Conservation (phyloP, 2,888 invertebrate species). For the Euzetes globulus region DNA sequence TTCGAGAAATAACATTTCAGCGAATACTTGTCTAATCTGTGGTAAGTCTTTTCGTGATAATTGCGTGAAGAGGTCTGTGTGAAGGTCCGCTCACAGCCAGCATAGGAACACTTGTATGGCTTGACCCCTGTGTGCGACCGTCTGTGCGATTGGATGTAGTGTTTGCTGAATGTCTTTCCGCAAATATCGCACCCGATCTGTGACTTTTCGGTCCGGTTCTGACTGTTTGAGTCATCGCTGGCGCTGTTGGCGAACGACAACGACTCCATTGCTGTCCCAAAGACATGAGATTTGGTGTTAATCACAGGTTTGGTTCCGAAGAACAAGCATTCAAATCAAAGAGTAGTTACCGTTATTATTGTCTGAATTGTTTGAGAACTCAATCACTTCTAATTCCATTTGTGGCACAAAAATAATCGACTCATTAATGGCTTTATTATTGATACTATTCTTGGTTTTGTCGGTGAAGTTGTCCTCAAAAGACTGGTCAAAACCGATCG, state of each 20-base stretch:
- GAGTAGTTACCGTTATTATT: not conserved
- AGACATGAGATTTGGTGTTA: not conserved
- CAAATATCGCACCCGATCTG: conserved; percentile 22
- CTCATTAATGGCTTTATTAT: not conserved
- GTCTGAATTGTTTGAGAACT: not conserved
- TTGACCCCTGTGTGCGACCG: conserved; percentile 23
- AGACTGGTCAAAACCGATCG: not conserved
- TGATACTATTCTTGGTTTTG: not conserved
- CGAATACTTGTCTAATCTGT: not conserved
- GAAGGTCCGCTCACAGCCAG: conserved; percentile 29
- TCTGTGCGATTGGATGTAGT: conserved; percentile 28
- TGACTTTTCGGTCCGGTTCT: not conserved
- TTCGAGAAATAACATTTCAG: not conserved
- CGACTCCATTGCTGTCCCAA: not conserved
- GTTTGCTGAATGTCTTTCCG: conserved; percentile 35
- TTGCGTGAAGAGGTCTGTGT: conserved; percentile 30
- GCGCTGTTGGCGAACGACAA: not conserved
- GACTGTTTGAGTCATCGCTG: not conserved
- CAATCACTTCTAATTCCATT: conserved; percentile 32
- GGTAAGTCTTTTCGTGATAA: conserved; percentile 32
- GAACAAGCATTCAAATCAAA: too few relatives aligned
- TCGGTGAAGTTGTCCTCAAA: not conserved
- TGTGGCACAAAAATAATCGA: conserved; percentile 25
- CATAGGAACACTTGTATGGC: conserved; percentile 31
- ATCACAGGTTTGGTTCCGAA: too few relatives aligned